phyloP scores from a whole-genome alignment of 2,113 vertebrate genomes.

The Semnornis frantzii region DNA sequence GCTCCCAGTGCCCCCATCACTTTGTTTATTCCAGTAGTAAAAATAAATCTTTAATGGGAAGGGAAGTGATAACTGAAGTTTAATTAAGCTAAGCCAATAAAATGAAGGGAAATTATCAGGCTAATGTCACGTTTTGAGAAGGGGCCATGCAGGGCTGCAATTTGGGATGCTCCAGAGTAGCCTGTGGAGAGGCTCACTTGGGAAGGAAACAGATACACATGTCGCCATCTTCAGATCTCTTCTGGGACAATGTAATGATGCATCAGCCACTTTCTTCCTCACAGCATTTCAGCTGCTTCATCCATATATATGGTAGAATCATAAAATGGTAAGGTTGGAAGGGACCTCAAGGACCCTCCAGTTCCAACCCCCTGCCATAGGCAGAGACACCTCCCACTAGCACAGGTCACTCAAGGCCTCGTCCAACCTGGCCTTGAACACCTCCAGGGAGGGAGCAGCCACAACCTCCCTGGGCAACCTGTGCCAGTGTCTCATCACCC shows the following conservation, averaged over 20 bases:
- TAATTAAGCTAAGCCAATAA: slow-evolving; percentile 57
- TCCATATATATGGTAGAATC: background rate
- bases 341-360: too few relatives aligned
- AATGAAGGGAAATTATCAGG: slow-evolving; percentile 16
- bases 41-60: slow-evolving; percentile 56
- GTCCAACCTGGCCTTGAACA: too few relatives aligned
- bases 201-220: background rate
- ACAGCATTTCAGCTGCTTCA: background rate
- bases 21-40: slow-evolving; percentile 59
- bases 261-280: background rate
- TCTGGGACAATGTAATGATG: background rate
- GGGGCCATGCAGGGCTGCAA: background rate
- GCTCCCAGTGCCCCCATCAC: slow-evolving; percentile 20
- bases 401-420: too few relatives aligned
- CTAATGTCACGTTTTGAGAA: background rate
- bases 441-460: too few relatives aligned
- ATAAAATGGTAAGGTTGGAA: too few relatives aligned
- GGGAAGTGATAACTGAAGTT: slow-evolving; percentile 57
- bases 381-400: too few relatives aligned
- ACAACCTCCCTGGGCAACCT: too few relatives aligned
- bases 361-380: too few relatives aligned
- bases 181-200: background rate
- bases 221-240: background rate
- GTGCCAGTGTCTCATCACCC: too few relatives aligned
- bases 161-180: background rate